Base-by-base conservation (phyloP, 1,140 invertebrate genomes). In the Phocides pigmalion region DNA sequence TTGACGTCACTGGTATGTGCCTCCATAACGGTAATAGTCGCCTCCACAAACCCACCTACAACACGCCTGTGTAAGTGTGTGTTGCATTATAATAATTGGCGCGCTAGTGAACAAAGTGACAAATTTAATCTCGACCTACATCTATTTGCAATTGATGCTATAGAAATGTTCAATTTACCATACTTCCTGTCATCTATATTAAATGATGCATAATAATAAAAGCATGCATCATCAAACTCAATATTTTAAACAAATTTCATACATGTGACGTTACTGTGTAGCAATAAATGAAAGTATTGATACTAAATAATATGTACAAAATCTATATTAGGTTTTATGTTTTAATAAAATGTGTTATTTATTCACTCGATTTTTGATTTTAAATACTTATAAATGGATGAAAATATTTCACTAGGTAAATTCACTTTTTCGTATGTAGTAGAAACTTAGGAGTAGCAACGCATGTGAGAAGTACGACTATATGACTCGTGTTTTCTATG, bases 1-100 rank as follows among this genome's bases (percentile, higher is more conserved):
- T 80, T 90, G 87, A 91, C 88, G 88, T 91, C 88, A 90, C 79
- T 86, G 84, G 81, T 84, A 90, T 89, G 87, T 88, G 84, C 82
- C 82, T 89, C 84, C 87, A 83, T 89, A 90, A 91, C 87, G 88
- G 87, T 89, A 87, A 82, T 70, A 79, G 76, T 87, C 84, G 88
- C 83, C 81, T 89, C 80, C 81, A 68, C 77, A 81, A 72, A 79
- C 72, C 81, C 79, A 70, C 78, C 74, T 64, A 82, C 70, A 74
- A 16, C 47, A 58, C 37, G 39, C 28, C 54, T 69, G 49, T 74
- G 54, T 78, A n/a, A n/a, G 62, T 77, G 73, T 81, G 67, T 78
- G 67, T 79, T 50, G 62, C 77, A 77, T 75, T 74, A 82, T 77
- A 77, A 66, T 82, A 83, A 86, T 81, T 82, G 76, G 66, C 74